These are phyloP conservation scores for Gobio occitaniae DNA, from an alignment of 2,797 vertebrate species.

Conservation along the genomic window DNA sequence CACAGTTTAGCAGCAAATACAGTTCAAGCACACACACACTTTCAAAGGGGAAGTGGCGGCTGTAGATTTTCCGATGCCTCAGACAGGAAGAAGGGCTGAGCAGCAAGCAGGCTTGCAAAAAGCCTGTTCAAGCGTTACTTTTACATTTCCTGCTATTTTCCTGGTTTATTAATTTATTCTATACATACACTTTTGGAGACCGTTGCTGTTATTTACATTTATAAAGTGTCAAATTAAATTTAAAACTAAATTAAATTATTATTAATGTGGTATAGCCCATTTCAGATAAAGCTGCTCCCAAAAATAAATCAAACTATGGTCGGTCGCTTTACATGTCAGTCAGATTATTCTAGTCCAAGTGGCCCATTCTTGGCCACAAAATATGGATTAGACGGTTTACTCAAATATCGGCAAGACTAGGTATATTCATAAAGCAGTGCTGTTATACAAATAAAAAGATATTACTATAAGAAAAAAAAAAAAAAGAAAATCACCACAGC, in stretches of 20 bases:
- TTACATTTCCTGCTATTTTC: background rate
- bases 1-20: slow-evolving; percentile 51
- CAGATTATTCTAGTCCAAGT: background rate
- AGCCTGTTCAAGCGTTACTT: background rate
- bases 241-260: background rate
- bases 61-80: slow-evolving; percentile 64
- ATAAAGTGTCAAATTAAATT: background rate
- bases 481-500: background rate
- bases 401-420: background rate
- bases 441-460: background rate
- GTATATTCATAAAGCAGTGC: background rate
- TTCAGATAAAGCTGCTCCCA: background rate
- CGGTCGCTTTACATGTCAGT: background rate
- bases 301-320: background rate
- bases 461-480: background rate
- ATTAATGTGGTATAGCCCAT: background rate
- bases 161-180: background rate
- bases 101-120: slow-evolving; percentile 32
- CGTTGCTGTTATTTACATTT: background rate
- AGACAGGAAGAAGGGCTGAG: slow-evolving; percentile 58
- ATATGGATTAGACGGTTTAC: background rate
- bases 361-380: background rate
- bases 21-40: slow-evolving; percentile 43
- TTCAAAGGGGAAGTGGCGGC: slow-evolving; percentile 61
- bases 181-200: background rate